Conservation (phyloP, 35 echinoderm and acorn worm species). For the Apostichopus japonicus region DNA sequence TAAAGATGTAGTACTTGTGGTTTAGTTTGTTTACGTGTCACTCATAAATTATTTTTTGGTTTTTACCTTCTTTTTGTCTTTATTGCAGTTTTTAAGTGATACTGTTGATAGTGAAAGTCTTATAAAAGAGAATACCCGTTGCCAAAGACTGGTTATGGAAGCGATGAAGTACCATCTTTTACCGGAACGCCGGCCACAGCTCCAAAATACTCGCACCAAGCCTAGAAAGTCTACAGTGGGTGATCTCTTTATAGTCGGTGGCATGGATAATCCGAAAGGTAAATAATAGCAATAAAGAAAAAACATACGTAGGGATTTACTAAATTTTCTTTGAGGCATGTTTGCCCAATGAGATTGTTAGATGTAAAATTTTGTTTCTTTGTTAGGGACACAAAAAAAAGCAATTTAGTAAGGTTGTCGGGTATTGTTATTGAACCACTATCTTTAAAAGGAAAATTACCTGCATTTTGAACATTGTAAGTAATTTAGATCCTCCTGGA, state of each 20-base stretch:
- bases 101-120: constrained; percentile 77
- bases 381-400: too few species aligned
- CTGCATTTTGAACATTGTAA: too few species aligned
- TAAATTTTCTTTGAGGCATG: too few species aligned
- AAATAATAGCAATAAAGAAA: neutral
- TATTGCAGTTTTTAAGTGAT: constrained; percentile 89
- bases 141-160: constrained; percentile 88
- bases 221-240: constrained; percentile 98
- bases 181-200: constrained; percentile 83
- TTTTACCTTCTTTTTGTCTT: neutral
- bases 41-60: neutral
- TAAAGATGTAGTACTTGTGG: too few species aligned
- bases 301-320: too few species aligned
- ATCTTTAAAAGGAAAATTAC: too few species aligned
- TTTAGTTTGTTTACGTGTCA: neutral
- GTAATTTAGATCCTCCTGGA: too few species aligned
- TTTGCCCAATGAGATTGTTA: too few species aligned
- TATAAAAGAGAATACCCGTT: constrained; percentile 74
- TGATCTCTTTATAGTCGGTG: constrained; percentile 85
- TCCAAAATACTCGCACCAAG: constrained; percentile 87
- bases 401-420: too few species aligned
- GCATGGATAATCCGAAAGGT: constrained; percentile 99
- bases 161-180: constrained; percentile 98
- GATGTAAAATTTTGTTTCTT: too few species aligned
- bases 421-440: too few species aligned